Conservation (phyloP, 2,113 vertebrate genomes). For the Mesitornis unicolor region DNA sequence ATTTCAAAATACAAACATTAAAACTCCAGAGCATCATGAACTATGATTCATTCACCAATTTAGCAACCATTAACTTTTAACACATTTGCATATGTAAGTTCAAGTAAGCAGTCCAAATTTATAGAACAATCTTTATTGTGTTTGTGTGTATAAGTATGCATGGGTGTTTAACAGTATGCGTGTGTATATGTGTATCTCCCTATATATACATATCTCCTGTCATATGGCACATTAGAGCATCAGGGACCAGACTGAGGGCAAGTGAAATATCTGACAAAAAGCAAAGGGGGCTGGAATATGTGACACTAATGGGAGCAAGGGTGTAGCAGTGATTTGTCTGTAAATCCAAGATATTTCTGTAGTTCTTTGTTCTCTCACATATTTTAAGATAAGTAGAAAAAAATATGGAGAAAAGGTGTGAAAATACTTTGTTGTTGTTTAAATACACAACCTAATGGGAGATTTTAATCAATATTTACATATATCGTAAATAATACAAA, state of each 20-base stretch:
- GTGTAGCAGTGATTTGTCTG: neutral
- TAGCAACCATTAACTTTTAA: neutral
- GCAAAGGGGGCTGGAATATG: neutral
- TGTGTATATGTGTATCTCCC: neutral
- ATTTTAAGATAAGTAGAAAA: neutral
- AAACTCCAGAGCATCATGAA: neutral
- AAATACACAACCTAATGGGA: neutral
- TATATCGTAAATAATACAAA: neutral
- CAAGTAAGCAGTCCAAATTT: neutral
- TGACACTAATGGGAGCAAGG: neutral
- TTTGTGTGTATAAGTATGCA: neutral
- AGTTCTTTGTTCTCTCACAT: neutral
- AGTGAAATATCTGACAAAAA: neutral
- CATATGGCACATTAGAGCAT: neutral
- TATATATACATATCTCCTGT: neutral
- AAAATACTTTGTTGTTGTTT: neutral
- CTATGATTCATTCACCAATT: neutral
- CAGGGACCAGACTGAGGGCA: neutral
- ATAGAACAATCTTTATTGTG: neutral
- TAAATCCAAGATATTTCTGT: neutral
- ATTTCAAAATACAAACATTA: neutral
- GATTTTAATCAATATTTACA: neutral
- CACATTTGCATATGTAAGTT: neutral
- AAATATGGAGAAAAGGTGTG: neutral
- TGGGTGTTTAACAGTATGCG: neutral